A percentile compares a stretch with the other conserved stretches of the same genome.
Conservation (phyloP, 2,797 vertebrate genomes). For the Loris lydekkerianus region DNA sequence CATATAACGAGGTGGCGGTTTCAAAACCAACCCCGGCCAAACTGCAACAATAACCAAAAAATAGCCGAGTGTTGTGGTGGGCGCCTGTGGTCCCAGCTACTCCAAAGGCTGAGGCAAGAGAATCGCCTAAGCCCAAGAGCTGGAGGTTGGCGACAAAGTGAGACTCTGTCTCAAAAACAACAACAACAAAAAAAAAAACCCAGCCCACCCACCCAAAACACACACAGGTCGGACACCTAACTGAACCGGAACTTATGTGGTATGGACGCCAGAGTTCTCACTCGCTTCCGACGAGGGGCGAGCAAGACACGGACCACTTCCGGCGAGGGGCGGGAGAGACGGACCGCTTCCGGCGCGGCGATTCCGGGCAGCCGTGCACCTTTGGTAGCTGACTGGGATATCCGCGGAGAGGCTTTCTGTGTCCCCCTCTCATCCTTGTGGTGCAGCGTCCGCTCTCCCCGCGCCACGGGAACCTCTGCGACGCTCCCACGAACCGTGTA, state of each 20-base stretch:
- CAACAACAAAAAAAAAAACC: not conserved
- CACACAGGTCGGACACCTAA: too few species aligned
- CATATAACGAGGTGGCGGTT: too few species aligned
- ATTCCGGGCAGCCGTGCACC: not conserved
- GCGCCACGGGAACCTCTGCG: not conserved
- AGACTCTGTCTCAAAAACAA: too few species aligned
- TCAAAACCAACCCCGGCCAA: too few species aligned
- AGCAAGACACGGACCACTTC: not conserved
- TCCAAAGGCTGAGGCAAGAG: too few species aligned
- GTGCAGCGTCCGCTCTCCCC: not conserved
- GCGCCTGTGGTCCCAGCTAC: too few species aligned
- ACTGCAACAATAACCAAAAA: too few species aligned
- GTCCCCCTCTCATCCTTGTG: not conserved
- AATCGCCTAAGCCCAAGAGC: too few species aligned
- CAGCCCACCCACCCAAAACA: too few species aligned
- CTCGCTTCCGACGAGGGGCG: not conserved
- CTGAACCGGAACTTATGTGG: constrained; percentile 32
- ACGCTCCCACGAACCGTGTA: not conserved
- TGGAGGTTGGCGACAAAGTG: too few species aligned
- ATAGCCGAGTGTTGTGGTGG: too few species aligned
- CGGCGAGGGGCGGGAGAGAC: not conserved
- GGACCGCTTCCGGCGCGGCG: constrained; percentile 9
- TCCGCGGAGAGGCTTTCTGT: not conserved
- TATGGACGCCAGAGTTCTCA: accelerated
- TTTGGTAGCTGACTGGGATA: not conserved